Evolutionary conservation across 2,888 invertebrate species (phyloP).

Genomic region (Thera obeliscata): DNA sequence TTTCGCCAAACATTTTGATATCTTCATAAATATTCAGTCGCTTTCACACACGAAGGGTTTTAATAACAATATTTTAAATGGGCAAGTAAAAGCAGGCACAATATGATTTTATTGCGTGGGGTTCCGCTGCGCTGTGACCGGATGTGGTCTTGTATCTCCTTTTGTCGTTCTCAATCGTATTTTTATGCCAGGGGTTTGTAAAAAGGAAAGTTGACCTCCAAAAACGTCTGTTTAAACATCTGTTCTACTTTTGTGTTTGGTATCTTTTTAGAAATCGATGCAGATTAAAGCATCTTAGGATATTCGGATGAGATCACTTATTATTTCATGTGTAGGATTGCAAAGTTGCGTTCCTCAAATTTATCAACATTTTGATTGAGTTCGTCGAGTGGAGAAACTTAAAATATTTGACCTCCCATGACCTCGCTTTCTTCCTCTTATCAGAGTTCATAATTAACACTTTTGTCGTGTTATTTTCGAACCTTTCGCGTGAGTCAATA

Average conservation of each 20-base stretch:
- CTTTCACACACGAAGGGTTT: slow-evolving; percentile 69
- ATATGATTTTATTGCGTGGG: slow-evolving; percentile 54
- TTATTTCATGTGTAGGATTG: background rate
- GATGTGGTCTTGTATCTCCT: slow-evolving; percentile 56
- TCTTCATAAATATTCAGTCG: slow-evolving; percentile 73
- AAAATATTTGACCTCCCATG: slow-evolving; percentile 33
- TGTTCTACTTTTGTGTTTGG: slow-evolving; percentile 39
- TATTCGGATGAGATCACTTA: slow-evolving; percentile 14
- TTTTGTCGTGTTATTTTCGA: slow-evolving; percentile 4
- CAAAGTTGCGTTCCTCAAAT: slow-evolving; percentile 19
- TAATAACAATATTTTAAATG: slow-evolving; percentile 52
- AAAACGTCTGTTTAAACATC: slow-evolving; percentile 37
- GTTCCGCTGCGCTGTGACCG: slow-evolving; percentile 45
- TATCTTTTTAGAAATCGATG: slow-evolving; percentile 41
- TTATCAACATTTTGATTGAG: slow-evolving; percentile 11
- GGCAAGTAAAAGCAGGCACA: slow-evolving; percentile 47
- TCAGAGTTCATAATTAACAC: slow-evolving; percentile 46
- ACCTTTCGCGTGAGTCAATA: slow-evolving; percentile 1
- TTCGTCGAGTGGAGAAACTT: slow-evolving; percentile 32
- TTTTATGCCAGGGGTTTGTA: slow-evolving; percentile 63
- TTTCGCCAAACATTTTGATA: slow-evolving; percentile 60
- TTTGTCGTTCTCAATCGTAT: slow-evolving; percentile 62
- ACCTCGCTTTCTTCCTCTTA: slow-evolving; percentile 48
- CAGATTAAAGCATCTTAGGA: slow-evolving; percentile 8
- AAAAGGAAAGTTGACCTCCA: slow-evolving; percentile 71